These are phyloP conservation scores for Mus pahari DNA, from an alignment of 2,113 vertebrate genomes.

Conservation along the genomic window DNA sequence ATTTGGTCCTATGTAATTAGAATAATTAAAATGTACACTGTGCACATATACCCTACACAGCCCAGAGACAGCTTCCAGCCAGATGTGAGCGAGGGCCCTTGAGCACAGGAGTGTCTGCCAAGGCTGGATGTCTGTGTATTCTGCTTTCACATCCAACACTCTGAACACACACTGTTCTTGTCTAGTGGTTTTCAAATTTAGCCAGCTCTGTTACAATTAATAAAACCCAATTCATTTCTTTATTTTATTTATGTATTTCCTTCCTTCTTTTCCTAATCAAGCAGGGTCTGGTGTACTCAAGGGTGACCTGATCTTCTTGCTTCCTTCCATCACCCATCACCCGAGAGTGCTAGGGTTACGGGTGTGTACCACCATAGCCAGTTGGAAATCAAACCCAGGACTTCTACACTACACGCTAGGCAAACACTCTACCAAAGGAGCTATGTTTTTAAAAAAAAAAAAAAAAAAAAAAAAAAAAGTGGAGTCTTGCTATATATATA, in stretches of 20 bases:
- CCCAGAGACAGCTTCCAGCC: constrained; percentile 7
- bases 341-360: background rate
- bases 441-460: too few relatives aligned
- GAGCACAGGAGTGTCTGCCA: background rate
- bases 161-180: background rate
- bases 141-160: background rate
- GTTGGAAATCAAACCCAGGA: background rate
- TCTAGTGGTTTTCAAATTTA: background rate
- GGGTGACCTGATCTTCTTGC: background rate
- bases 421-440: background rate
- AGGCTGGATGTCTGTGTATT: background rate
- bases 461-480: background rate
- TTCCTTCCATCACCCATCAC: too few relatives aligned
- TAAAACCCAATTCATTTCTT: constrained; percentile 38
- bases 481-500: background rate
- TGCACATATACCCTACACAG: background rate
- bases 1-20: constrained; percentile 39
- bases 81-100: background rate
- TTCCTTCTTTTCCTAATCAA: background rate
- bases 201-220: background rate
- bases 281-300: background rate
- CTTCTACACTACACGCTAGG: background rate
- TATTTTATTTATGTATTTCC: background rate
- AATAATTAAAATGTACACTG: constrained; percentile 22
- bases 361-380: background rate